Conservation (phyloP, 2,797 vertebrate genomes). For the Dendrocincla fuliginosa region DNA sequence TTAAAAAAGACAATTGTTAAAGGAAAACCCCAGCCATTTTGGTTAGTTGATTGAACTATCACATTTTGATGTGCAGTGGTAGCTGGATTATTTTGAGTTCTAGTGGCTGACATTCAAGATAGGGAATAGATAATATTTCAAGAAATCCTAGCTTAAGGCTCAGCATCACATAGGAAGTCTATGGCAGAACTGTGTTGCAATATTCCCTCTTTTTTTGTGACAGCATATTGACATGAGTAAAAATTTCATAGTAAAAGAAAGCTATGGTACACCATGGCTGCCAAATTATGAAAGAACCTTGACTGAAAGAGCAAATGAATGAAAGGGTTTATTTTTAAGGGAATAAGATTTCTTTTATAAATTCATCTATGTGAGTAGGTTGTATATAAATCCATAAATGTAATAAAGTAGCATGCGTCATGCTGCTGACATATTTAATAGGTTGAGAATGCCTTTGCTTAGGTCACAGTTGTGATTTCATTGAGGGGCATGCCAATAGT, state of each 20-base stretch:
- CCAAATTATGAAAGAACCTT: not conserved
- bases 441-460: not conserved
- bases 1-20: not conserved
- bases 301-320: not conserved
- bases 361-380: not conserved
- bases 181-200: not conserved
- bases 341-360: not conserved
- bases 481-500: not conserved
- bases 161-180: not conserved
- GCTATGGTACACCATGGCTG: not conserved
- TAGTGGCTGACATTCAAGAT: not conserved
- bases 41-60: not conserved
- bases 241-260: not conserved
- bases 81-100: not conserved
- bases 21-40: not conserved
- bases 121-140: not conserved
- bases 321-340: not conserved
- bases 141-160: not conserved
- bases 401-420: not conserved
- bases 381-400: not conserved
- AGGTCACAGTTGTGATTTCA: not conserved
- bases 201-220: not conserved
- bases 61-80: not conserved
- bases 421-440: not conserved
- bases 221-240: not conserved